Conservation (phyloP, 2,113 vertebrate species). For the Hippocampus barbouri region DNA sequence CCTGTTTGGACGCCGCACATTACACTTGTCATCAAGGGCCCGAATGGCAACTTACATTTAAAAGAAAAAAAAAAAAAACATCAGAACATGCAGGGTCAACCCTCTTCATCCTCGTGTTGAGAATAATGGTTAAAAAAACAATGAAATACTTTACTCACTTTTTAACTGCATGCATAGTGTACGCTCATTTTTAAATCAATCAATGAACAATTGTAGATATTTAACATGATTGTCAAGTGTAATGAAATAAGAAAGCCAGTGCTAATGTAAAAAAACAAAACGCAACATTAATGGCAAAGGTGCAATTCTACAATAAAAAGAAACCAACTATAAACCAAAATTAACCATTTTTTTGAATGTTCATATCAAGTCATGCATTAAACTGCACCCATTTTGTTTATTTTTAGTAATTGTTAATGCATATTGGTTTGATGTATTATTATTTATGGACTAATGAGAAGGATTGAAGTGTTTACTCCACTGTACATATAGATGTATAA, state of each 20-base stretch:
- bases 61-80: slow-evolving; percentile 29
- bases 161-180: neutral
- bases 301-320: no score
- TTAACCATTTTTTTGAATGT: no score
- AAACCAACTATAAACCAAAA: no score
- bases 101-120: slow-evolving; percentile 44
- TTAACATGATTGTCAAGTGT: neutral
- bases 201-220: neutral
- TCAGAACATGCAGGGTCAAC: slow-evolving; percentile 44
- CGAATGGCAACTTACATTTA: slow-evolving; percentile 59
- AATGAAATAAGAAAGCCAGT: neutral
- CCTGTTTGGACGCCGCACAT: slow-evolving; percentile 61
- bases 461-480: no score
- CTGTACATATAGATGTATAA: no score
- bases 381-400: no score
- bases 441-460: no score
- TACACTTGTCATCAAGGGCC: slow-evolving; percentile 60
- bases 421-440: no score
- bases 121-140: slow-evolving; percentile 24
- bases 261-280: neutral
- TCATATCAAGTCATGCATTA: no score
- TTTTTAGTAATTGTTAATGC: no score
- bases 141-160: slow-evolving; percentile 25
- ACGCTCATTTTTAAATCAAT: neutral
- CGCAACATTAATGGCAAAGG: no score